phyloP scores from a whole-genome alignment of 1,140 invertebrate genomes.

The Drosophila bipectinata region DNA sequence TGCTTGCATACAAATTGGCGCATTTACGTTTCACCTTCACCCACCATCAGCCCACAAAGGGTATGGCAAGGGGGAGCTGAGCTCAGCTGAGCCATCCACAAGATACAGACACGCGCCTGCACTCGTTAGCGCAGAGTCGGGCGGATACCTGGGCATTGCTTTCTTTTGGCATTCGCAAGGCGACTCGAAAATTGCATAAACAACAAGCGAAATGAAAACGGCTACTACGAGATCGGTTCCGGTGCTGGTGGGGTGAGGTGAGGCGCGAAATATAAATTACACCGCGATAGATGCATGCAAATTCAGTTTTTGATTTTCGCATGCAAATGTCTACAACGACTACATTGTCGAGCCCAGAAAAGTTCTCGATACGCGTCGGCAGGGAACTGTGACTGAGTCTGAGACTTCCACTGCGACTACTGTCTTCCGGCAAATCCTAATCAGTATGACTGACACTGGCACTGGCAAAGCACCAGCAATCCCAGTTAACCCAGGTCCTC shows the following conservation, averaged over 20 bases:
- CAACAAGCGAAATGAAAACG: slow-evolving; percentile 66
- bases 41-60: neutral
- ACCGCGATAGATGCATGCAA: slow-evolving; percentile 65
- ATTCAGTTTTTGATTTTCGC: slow-evolving; percentile 51
- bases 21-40: slow-evolving; percentile 56
- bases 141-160: slow-evolving; percentile 38
- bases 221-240: neutral
- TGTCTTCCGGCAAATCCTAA: slow-evolving; percentile 53
- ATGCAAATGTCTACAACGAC: slow-evolving; percentile 35
- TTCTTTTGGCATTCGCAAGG: slow-evolving; percentile 44
- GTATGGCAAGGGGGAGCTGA: neutral
- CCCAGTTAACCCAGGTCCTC: slow-evolving; percentile 20
- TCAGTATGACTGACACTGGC: slow-evolving; percentile 52
- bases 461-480: slow-evolving; percentile 22
- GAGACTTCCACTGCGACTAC: slow-evolving; percentile 20
- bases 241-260: slow-evolving; percentile 18
- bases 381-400: slow-evolving; percentile 14
- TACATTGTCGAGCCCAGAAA: slow-evolving; percentile 25
- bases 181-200: slow-evolving; percentile 68
- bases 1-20: slow-evolving; percentile 80
- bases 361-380: slow-evolving; percentile 13
- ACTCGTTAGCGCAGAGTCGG: slow-evolving; percentile 59
- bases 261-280: slow-evolving; percentile 74
- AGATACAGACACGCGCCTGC: slow-evolving; percentile 72
- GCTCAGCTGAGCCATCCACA: slow-evolving; percentile 24